Conservation (phyloP, 2,797 vertebrate species). For the Sciurus vulgaris region DNA sequence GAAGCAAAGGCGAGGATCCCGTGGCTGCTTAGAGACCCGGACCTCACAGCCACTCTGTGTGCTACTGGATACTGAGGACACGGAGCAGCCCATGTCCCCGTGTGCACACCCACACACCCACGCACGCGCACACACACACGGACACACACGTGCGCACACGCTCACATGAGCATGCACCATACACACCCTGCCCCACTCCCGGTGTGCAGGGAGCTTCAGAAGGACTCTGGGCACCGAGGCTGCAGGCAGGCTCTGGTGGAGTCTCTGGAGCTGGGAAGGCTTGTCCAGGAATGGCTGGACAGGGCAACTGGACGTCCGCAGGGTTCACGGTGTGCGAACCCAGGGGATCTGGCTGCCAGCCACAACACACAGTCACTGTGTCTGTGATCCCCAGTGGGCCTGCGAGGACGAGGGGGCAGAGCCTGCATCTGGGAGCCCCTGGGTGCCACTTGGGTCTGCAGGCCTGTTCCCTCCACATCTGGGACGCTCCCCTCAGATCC, state of each 20-base stretch:
- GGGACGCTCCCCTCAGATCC: not conserved
- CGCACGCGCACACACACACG: too few species aligned
- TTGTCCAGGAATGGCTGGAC: rapidly evolving
- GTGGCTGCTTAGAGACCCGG: not conserved
- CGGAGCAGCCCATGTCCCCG: too few species aligned
- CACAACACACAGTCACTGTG: rapidly evolving
- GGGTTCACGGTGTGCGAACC: not conserved
- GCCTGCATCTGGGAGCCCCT: not conserved
- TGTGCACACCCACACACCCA: too few species aligned
- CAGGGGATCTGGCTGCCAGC: not conserved
- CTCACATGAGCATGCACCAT: not conserved
- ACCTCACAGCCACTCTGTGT: not conserved
- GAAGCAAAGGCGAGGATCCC: not conserved
- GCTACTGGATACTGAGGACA: too few species aligned
- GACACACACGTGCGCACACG: not conserved
- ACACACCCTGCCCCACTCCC: not conserved
- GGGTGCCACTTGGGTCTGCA: not conserved
- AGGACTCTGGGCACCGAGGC: rapidly evolving
- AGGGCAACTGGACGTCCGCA: rapidly evolving
- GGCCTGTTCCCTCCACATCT: not conserved
- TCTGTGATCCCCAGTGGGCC: not conserved
- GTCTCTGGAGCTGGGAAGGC: not conserved
- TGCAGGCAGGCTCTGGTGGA: not conserved
- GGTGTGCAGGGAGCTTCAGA: not conserved
- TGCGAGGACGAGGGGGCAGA: not conserved